phyloP scores from a whole-genome alignment of 2,797 vertebrate genomes.

The Chaetodon trifasciatus region DNA sequence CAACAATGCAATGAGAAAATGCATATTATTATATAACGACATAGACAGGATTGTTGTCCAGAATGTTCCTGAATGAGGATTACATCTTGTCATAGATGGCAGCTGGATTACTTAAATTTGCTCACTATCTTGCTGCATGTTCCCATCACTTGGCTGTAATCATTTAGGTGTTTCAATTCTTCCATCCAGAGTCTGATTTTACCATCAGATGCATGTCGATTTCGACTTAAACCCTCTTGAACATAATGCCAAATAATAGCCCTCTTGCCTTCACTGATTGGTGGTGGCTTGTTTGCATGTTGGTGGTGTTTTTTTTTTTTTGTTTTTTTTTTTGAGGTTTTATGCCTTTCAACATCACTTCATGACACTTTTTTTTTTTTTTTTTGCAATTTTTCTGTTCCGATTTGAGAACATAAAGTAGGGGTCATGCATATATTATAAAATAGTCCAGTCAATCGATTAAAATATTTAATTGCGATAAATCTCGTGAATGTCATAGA shows the following conservation, averaged over 20 bases:
- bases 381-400: background rate
- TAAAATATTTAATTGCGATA: too few relatives aligned
- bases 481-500: too few relatives aligned
- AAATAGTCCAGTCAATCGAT: too few relatives aligned
- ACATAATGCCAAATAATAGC: background rate
- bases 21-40: slow-evolving; percentile 38
- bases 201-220: slow-evolving; percentile 3
- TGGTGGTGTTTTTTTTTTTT: background rate
- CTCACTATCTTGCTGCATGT: slow-evolving; percentile 26
- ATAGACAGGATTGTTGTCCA: slow-evolving; percentile 25
- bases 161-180: slow-evolving; percentile 4
- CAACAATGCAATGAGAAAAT: slow-evolving; percentile 26
- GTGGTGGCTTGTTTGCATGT: background rate
- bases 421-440: background rate
- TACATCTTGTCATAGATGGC: slow-evolving; percentile 34
- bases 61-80: slow-evolving; percentile 55
- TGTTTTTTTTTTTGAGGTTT: background rate
- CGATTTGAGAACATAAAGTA: background rate
- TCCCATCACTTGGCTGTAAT: slow-evolving; percentile 24
- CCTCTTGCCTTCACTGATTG: background rate
- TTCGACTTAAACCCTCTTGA: slow-evolving; percentile 1
- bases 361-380: background rate
- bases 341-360: background rate
- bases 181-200: slow-evolving; percentile 25
- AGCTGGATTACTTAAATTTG: slow-evolving; percentile 40